These are phyloP conservation scores for Oscheius sp. DNA, from an alignment of 2,888 invertebrate species.

Conservation along the genomic window DNA sequence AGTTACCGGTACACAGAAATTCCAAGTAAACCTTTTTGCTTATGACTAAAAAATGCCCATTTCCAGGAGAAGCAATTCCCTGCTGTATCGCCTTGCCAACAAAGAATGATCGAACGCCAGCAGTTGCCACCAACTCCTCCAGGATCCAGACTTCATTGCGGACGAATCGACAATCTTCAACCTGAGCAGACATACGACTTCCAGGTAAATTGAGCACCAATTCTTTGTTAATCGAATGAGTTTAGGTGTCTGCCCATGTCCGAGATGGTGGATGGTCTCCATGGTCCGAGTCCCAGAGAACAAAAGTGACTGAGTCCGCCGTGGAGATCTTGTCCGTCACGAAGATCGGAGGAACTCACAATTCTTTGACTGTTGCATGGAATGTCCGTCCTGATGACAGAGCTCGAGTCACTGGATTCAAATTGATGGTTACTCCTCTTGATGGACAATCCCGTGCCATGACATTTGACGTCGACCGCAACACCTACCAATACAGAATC, in stretches of 20 bases:
- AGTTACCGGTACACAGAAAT: conserved; percentile 61
- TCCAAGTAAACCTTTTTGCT: conserved; percentile 33
- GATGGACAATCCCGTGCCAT: conserved; percentile 65
- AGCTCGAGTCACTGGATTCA: conserved; percentile 68
- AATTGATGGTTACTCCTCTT: conserved; percentile 65
- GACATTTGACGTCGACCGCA: conserved; percentile 70
- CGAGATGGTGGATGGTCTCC: conserved; percentile 56
- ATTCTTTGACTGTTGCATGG: conserved; percentile 67
- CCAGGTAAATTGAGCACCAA: conserved; percentile 38
- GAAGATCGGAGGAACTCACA: conserved; percentile 66
- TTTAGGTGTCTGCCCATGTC: conserved; percentile 54
- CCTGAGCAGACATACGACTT: conserved; percentile 71
- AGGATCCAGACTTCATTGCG: conserved; percentile 67
- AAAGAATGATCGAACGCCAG: conserved; percentile 65
- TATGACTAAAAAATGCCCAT: neutral
- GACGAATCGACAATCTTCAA: conserved; percentile 66
- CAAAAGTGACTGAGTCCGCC: conserved; percentile 60
- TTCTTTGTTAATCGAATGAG: too few relatives aligned
- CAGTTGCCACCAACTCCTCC: conserved; percentile 70
- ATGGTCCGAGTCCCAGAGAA: conserved; percentile 52
- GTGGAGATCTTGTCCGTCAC: conserved; percentile 65
- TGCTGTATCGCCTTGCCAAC: conserved; percentile 66
- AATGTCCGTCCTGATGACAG: conserved; percentile 67
- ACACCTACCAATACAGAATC: conserved; percentile 69
- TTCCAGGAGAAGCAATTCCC: conserved; percentile 67